Percentiles rank a stretch among this genome's conserved stretches.
Evolutionary conservation across 2,797 vertebrate species (phyloP).

Genomic region (Crocodylus rhombifer): DNA sequence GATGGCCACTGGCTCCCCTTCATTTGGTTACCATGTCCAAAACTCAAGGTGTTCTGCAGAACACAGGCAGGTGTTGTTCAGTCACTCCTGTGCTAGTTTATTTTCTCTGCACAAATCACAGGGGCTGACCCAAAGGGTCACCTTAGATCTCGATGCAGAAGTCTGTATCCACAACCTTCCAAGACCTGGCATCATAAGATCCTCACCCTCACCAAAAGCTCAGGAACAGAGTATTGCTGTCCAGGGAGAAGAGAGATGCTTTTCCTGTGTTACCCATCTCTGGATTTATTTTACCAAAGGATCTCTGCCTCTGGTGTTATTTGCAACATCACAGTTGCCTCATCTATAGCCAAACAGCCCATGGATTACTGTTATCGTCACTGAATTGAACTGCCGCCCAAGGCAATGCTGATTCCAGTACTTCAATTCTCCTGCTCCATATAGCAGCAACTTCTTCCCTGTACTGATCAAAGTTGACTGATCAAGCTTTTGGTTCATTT

Average conservation of each 20-base stretch:
- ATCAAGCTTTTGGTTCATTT: conserved; percentile 50
- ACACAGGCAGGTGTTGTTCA: background rate
- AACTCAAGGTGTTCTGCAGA: background rate
- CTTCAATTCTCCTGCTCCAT: background rate
- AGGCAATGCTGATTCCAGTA: background rate
- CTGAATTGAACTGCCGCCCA: background rate
- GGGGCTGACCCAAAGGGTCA: background rate
- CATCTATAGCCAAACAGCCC: background rate
- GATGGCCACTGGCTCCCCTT: no score
- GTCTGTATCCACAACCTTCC: background rate
- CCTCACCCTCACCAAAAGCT: background rate
- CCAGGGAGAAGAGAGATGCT: background rate
- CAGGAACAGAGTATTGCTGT: background rate
- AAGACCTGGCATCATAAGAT: background rate
- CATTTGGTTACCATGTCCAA: no score
- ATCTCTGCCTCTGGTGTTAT: background rate
- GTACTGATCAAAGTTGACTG: background rate
- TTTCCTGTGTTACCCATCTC: background rate
- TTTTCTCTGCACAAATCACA: background rate
- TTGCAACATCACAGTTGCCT: background rate
- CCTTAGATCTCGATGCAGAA: background rate
- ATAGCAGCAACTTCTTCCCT: background rate
- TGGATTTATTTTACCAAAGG: background rate
- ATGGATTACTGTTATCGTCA: background rate
- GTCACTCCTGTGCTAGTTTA: background rate